Conservation (phyloP, 2,797 vertebrate species). For the Myotis findleyi region DNA sequence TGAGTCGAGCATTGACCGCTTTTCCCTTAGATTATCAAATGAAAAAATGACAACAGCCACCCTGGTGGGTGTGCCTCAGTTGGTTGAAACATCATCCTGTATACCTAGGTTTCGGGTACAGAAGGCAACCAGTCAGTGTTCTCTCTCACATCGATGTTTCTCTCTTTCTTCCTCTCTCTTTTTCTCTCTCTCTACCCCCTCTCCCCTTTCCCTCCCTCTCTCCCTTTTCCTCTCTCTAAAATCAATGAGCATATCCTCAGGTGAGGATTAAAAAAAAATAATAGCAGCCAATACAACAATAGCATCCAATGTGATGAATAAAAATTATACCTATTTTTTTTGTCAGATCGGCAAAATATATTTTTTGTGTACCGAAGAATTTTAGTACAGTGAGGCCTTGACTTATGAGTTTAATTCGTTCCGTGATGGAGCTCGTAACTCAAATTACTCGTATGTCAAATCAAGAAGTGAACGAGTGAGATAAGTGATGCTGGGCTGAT, state of each 20-base stretch:
- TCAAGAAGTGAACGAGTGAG: no score
- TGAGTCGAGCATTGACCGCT: background rate
- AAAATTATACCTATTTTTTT: background rate
- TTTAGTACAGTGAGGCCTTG: background rate
- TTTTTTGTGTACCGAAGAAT: background rate
- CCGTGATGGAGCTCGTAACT: no score
- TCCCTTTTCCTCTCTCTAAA: background rate
- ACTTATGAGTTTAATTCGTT: no score
- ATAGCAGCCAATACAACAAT: background rate
- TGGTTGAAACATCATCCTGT: background rate
- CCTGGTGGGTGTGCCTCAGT: background rate
- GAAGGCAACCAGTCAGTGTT: background rate
- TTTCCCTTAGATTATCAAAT: background rate
- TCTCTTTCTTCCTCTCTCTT: background rate
- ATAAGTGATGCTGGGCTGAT: no score
- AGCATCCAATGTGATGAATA: background rate
- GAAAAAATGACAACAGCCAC: background rate
- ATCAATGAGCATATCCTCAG: background rate
- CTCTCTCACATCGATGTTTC: background rate
- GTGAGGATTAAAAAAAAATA: background rate
- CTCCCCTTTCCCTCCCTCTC: accelerated
- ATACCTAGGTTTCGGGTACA: background rate
- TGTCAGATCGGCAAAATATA: background rate
- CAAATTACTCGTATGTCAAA: no score
- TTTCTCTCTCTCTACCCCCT: background rate